Conservation (phyloP, 2,888 invertebrate genomes). For the Masnerella sp. region DNA sequence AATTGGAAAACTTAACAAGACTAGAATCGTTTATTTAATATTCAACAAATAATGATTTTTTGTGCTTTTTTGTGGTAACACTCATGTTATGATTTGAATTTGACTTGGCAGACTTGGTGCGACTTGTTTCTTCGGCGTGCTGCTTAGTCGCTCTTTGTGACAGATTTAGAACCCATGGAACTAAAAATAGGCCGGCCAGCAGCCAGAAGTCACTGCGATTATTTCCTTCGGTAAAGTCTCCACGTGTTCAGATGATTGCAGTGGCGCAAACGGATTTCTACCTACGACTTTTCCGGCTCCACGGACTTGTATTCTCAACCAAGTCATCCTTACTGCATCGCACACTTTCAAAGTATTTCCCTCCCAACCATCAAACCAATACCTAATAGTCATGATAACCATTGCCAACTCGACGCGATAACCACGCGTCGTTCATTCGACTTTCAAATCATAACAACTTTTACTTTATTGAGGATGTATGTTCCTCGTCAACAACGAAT, state of each 20-base stretch:
- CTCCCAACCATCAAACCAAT: too few species aligned
- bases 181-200: constrained; percentile 70
- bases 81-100: constrained; percentile 46
- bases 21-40: too few species aligned
- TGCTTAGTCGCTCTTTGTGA: constrained; percentile 71
- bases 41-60: too few species aligned
- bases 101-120: constrained; percentile 31
- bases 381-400: constrained; percentile 3
- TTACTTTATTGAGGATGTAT: background rate
- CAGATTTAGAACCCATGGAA: constrained; percentile 66
- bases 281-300: too few species aligned
- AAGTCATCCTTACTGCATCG: too few species aligned
- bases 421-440: constrained; percentile 24
- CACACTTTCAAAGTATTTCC: too few species aligned
- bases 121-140: constrained; percentile 41
- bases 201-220: constrained; percentile 68
- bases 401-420: background rate
- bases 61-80: constrained; percentile 48
- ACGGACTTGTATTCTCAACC: too few species aligned
- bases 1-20: too few species aligned
- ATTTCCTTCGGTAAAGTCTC: constrained; percentile 68
- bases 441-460: constrained; percentile 24
- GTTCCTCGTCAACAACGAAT: too few species aligned
- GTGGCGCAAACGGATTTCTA: constrained; percentile 31
- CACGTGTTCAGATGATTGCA: constrained; percentile 72